Percentiles rank a stretch among this genome's conserved stretches.
phyloP scores from a whole-genome alignment of 2,797 vertebrate species.

The Rhynchotus rufescens region DNA sequence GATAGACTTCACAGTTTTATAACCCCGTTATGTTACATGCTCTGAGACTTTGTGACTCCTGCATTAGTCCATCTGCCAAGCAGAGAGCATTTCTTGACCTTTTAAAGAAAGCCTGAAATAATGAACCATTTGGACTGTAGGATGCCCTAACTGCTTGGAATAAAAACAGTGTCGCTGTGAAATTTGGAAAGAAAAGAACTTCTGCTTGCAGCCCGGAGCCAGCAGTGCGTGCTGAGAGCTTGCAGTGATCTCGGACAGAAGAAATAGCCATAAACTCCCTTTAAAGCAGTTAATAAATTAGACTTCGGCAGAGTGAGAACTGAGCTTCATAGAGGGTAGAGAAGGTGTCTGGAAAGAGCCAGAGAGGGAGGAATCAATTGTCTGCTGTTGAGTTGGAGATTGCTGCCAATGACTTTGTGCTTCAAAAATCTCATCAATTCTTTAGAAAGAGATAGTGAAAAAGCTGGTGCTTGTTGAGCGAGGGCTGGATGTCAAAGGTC shows the following conservation, averaged over 20 bases:
- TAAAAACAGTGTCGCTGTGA: slow-evolving; percentile 23
- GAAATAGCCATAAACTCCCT: slow-evolving; percentile 1
- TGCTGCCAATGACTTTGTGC: background rate
- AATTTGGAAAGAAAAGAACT: slow-evolving; percentile 37
- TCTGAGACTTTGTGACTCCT: background rate
- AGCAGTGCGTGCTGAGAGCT: background rate
- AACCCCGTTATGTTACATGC: slow-evolving; percentile 2
- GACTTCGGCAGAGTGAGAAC: background rate
- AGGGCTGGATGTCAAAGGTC: background rate
- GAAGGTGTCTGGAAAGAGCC: background rate
- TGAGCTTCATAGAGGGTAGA: background rate
- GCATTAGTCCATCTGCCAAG: slow-evolving; percentile 20
- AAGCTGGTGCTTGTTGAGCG: background rate
- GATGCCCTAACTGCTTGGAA: slow-evolving; percentile 54
- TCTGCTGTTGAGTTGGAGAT: background rate
- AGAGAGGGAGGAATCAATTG: background rate
- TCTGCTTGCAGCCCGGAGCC: background rate
- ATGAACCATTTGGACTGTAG: slow-evolving; percentile 17
- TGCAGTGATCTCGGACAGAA: background rate
- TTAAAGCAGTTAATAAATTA: slow-evolving; percentile 55
- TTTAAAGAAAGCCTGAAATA: slow-evolving; percentile 60
- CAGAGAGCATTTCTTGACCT: slow-evolving; percentile 56
- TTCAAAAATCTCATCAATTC: background rate
- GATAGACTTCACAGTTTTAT: background rate
- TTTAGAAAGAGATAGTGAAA: background rate